Percentiles rank a stretch among this genome's conserved stretches.
Evolutionary conservation across 2,113 vertebrate genomes (phyloP).

Genomic region (Pavo muticus): DNA sequence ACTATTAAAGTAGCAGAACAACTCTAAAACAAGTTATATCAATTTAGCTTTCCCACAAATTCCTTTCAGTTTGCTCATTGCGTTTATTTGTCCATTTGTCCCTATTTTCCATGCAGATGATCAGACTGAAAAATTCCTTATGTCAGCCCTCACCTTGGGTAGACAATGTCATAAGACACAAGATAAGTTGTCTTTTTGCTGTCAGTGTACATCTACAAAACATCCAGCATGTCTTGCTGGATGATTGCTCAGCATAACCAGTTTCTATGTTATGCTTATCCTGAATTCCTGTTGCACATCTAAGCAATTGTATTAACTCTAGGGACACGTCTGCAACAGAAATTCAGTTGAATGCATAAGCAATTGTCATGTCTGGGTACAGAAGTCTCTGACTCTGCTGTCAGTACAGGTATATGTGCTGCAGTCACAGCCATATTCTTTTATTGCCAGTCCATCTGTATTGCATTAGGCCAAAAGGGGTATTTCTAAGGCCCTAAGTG

Average conservation of each 20-base stretch:
- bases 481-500: neutral
- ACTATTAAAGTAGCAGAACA: neutral
- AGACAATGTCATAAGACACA: neutral
- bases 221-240: neutral
- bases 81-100: neutral
- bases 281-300: neutral
- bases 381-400: neutral
- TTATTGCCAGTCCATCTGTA: neutral
- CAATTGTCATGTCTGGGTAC: neutral
- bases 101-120: neutral
- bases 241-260: neutral
- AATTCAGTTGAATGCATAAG: neutral
- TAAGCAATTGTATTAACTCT: constrained; percentile 8
- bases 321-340: neutral
- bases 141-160: neutral
- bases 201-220: neutral
- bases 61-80: neutral
- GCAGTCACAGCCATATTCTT: neutral
- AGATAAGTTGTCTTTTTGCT: neutral
- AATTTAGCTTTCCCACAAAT: neutral
- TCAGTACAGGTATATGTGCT: neutral
- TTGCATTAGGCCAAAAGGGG: neutral
- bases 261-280: neutral
- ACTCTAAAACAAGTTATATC: neutral
- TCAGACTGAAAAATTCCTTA: neutral